These are phyloP conservation scores for Drosophila ananassae DNA, from an alignment of 1,140 invertebrate genomes.

Conservation along the genomic window DNA sequence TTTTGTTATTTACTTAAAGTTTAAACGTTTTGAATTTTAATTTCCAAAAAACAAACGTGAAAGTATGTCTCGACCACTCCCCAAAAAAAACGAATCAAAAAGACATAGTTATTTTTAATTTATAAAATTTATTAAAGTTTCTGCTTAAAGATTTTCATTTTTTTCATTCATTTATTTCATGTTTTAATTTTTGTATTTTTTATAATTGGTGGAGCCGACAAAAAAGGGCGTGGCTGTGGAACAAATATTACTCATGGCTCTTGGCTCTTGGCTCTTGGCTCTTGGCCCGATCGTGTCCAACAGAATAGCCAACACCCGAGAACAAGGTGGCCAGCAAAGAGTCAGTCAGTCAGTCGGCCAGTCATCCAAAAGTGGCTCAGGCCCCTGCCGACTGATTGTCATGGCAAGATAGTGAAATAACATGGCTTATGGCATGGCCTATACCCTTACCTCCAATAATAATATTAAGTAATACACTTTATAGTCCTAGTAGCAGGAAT, in stretches of 20 bases:
- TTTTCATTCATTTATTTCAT: too few species aligned
- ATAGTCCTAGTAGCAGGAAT: too few species aligned
- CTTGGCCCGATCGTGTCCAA: slow-evolving; percentile 62
- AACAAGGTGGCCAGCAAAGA: slow-evolving; percentile 51
- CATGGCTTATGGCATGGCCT: slow-evolving; percentile 32
- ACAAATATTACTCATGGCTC: slow-evolving; percentile 78
- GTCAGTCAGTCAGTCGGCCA: background rate
- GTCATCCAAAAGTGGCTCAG: slow-evolving; percentile 40
- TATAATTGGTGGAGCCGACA: slow-evolving; percentile 59
- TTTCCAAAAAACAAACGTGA: background rate
- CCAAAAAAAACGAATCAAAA: too few species aligned
- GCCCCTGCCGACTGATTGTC: slow-evolving; percentile 75
- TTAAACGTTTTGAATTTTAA: background rate
- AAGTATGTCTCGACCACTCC: too few species aligned
- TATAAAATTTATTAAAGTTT: background rate
- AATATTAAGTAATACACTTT: too few species aligned
- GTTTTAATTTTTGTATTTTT: background rate
- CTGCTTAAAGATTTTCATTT: background rate
- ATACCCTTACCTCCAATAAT: slow-evolving; percentile 1
- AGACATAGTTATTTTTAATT: background rate
- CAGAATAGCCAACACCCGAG: slow-evolving; percentile 77
- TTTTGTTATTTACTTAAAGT: background rate
- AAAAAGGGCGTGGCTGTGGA: slow-evolving; percentile 76
- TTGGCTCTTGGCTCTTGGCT: slow-evolving; percentile 52
- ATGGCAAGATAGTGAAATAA: slow-evolving; percentile 77